Evolutionary conservation across 1,140 invertebrate genomes (phyloP).

Genomic region (Varroa destructor): DNA sequence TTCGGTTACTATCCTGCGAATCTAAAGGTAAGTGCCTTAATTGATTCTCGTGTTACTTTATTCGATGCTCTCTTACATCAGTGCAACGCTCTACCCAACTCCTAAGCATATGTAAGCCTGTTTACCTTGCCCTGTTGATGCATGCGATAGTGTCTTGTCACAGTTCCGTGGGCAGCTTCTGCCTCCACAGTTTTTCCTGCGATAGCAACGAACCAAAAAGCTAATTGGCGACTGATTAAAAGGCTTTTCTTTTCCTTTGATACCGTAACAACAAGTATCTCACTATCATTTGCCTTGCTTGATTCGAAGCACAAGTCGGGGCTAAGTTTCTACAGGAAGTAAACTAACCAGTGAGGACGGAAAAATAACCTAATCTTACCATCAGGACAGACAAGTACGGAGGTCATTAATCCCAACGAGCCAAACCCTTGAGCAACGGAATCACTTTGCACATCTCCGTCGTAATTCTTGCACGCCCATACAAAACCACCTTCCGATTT

Average conservation of each 20-base stretch:
- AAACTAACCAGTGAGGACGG: too few relatives aligned
- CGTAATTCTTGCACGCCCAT: constrained; percentile 98
- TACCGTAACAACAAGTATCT: too few relatives aligned
- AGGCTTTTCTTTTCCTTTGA: too few relatives aligned
- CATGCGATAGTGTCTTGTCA: constrained; percentile 82
- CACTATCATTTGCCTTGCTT: too few relatives aligned
- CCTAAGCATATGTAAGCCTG: constrained; percentile 43
- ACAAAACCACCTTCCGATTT: constrained; percentile 97
- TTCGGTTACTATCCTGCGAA: too few relatives aligned
- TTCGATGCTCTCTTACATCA: too few relatives aligned
- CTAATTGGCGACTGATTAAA: too few relatives aligned
- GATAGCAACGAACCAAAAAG: constrained; percentile 49
- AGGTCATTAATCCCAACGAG: constrained; percentile 91
- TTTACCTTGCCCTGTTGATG: constrained; percentile 93
- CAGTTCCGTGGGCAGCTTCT: constrained; percentile 93
- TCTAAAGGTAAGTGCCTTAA: too few relatives aligned
- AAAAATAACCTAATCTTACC: constrained; percentile 55
- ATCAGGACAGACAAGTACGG: constrained; percentile 81
- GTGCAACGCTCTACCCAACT: too few relatives aligned
- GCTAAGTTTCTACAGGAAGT: too few relatives aligned
- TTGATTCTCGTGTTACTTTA: too few relatives aligned
- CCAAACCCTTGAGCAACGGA: constrained; percentile 80
- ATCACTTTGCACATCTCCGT: constrained; percentile 96
- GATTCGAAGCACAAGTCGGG: too few relatives aligned
- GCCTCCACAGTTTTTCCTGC: constrained; percentile 94